phyloP scores from a whole-genome alignment of 2,797 vertebrate species.

The Poecilia velifera region DNA sequence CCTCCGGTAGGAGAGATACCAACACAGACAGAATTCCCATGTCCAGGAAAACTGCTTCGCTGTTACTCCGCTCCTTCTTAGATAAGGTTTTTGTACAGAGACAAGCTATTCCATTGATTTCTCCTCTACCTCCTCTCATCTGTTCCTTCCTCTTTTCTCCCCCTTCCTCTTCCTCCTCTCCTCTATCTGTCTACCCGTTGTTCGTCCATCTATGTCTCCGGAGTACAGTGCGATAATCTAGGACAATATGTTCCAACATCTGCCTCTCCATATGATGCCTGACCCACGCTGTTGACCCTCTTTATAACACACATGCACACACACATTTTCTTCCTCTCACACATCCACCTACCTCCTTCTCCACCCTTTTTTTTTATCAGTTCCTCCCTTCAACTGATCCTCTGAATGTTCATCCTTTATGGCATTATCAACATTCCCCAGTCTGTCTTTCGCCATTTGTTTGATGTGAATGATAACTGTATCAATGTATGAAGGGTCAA shows the following conservation, averaged over 20 bases:
- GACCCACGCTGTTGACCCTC: constrained; percentile 88
- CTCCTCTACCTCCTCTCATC: constrained; percentile 62
- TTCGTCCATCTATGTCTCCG: constrained; percentile 67
- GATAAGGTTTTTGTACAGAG: constrained; percentile 58
- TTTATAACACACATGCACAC: constrained; percentile 70
- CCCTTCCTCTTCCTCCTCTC: constrained; percentile 19
- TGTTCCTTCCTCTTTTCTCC: constrained; percentile 31
- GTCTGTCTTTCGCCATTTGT: constrained; percentile 56
- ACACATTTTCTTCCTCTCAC: constrained; percentile 30
- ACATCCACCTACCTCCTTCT: constrained; percentile 46
- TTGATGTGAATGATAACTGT: constrained; percentile 54
- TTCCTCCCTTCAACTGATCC: constrained; percentile 62
- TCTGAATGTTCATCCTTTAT: constrained; percentile 65
- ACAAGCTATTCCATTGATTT: constrained; percentile 66
- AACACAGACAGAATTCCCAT: constrained; percentile 29
- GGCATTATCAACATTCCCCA: constrained; percentile 61
- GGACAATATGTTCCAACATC: constrained; percentile 96
- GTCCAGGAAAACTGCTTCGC: constrained; percentile 36
- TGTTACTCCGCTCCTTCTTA: constrained; percentile 36
- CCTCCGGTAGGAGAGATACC: constrained; percentile 28
- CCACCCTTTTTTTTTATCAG: constrained; percentile 23
- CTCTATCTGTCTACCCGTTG: constrained; percentile 49
- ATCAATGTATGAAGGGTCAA: constrained; percentile 77
- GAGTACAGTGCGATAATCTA: constrained; percentile 82
- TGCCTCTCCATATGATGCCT: constrained; percentile 91